Base-by-base conservation (phyloP, 2,113 vertebrate species). In the Elgaria multicarinata region DNA sequence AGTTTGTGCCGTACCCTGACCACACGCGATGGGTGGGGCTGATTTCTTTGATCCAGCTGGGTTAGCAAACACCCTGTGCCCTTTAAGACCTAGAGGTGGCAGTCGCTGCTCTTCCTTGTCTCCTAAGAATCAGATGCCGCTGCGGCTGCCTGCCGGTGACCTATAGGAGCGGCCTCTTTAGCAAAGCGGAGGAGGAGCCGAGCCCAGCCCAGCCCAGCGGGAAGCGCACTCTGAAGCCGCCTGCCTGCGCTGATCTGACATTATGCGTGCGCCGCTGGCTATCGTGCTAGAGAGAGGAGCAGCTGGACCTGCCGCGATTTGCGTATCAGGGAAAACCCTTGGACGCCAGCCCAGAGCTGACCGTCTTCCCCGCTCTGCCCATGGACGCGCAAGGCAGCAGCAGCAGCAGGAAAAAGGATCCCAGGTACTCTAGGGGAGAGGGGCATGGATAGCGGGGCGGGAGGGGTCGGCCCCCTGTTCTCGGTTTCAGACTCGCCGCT, bases 181-280 rank as follows among this genome's bases (percentile, higher is more conserved):
- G 69, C 31, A n/a, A 69, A 85, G 87, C 44, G 31, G 55, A 86
- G 55, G 72, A 66, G 85, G 50, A 62, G 91, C 81, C 81, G 91
- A 0, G 87, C 94, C 90, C 90, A 7, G 69, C 81, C 81, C 92
- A 0, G 87, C 94, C 90, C 90, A 7, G 69, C 50, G 10, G 39
- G 44, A 58, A 53, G 80, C 89, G 90, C 85, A 89, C 92, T 89
- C 93, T 91, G 93, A 87, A 90, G 95, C 90, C 33, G 89, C 94
- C 50, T 16, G 89, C 66, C 75, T 71, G 36, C 9, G 42, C 84
- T 4, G 78, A 58, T 9, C 39, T 78, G 87, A 18, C 92, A 62
- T 85, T 87, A 86, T 71, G 91, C 81, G 85, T 78, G 90, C 76
- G 87, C 91, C 50, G 87, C 72, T 46, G 85, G 66, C 53, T 88